Percentiles rank a stretch among this genome's conserved stretches.
Conservation (phyloP, 1,140 invertebrate genomes). For the Dendroctonus ponderosae region DNA sequence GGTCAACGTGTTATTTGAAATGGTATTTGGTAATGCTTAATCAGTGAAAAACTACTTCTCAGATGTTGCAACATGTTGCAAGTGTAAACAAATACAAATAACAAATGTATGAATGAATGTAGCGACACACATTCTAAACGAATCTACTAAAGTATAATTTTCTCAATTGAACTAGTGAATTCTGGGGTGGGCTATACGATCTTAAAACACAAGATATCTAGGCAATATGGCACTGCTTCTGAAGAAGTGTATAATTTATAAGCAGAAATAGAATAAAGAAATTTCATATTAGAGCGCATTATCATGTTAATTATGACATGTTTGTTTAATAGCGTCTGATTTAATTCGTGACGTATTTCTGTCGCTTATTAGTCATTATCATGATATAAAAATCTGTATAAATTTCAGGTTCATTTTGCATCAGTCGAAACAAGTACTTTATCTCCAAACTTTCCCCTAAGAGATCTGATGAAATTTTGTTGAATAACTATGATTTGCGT, state of each 20-base stretch:
- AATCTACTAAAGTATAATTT: neutral
- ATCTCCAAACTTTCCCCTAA: conserved; percentile 4
- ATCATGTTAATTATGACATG: too few species aligned
- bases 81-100: conserved; percentile 32
- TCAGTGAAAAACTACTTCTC: conserved; percentile 33
- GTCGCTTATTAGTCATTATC: too few species aligned
- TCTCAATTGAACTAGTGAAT: neutral
- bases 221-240: too few species aligned
- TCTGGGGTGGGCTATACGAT: neutral
- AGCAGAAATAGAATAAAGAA: too few species aligned
- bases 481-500: conserved; percentile 10
- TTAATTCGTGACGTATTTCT: too few species aligned
- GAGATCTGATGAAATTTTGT: conserved; percentile 25
- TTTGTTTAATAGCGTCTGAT: too few species aligned
- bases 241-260: too few species aligned
- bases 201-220: too few species aligned
- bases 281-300: too few species aligned
- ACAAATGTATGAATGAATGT: conserved; percentile 30
- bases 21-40: conserved; percentile 25
- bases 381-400: neutral
- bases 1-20: conserved; percentile 23
- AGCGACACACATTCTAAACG: conserved; percentile 9
- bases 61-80: conserved; percentile 26
- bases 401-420: neutral
- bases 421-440: too few species aligned